phyloP scores from a whole-genome alignment of 2,888 invertebrate species.

The Chaitophorus viminalis region DNA sequence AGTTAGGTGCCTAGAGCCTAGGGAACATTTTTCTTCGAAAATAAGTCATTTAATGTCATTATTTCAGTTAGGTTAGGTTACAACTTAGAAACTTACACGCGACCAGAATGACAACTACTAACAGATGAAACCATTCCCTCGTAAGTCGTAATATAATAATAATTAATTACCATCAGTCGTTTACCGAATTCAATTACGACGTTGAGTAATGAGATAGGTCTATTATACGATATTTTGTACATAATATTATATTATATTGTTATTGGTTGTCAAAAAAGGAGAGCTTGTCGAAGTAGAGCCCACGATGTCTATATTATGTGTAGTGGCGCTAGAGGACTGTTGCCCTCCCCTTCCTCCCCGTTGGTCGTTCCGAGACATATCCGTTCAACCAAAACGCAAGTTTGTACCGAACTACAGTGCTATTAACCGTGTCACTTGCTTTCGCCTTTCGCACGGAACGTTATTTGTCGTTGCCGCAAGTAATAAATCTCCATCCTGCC shows the following conservation, averaged over 20 bases:
- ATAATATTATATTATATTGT: background rate
- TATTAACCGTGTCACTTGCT: slow-evolving; percentile 58
- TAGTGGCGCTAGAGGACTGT: background rate
- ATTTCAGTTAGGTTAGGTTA: too few species aligned
- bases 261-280: background rate
- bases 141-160: background rate
- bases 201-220: too few species aligned
- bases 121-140: too few species aligned
- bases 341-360: background rate
- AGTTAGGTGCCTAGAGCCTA: too few species aligned
- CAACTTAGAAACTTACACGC: background rate
- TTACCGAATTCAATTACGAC: background rate
- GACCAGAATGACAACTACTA: too few species aligned
- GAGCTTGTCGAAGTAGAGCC: background rate
- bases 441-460: slow-evolving; percentile 36
- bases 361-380: slow-evolving; percentile 13
- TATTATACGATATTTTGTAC: too few species aligned
- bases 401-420: slow-evolving; percentile 51
- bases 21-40: too few species aligned
- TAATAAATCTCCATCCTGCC: slow-evolving; percentile 50
- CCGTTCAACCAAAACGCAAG: slow-evolving; percentile 55
- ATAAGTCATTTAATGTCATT: too few species aligned
- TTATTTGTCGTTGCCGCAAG: slow-evolving; percentile 57
- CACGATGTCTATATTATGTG: background rate
- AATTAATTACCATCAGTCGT: background rate